Conservation (phyloP, 1,140 invertebrate genomes). For the Leguminivora glycinivorella region DNA sequence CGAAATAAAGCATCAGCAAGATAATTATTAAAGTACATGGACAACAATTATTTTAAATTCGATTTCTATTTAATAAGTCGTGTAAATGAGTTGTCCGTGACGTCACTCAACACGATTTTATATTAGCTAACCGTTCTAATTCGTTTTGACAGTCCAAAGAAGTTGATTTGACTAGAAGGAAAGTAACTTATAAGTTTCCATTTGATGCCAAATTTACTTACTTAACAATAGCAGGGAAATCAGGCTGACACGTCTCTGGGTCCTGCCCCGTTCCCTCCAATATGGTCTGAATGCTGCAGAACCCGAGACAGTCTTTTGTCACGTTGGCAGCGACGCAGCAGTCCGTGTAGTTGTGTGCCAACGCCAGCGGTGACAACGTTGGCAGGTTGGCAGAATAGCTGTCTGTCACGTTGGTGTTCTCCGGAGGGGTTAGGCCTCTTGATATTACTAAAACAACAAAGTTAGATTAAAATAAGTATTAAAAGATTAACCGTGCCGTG, state of each 20-base stretch:
- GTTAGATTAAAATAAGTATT: neutral
- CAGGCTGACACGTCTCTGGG: constrained; percentile 87
- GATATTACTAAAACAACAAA: constrained; percentile 77
- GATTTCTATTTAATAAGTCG: no score
- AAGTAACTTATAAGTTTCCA: no score
- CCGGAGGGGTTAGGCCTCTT: constrained; percentile 77
- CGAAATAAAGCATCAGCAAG: no score
- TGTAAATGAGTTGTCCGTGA: no score
- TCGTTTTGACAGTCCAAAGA: no score
- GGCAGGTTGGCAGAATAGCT: constrained; percentile 73
- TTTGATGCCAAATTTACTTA: constrained; percentile 45
- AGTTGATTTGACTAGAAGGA: no score
- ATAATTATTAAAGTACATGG: no score
- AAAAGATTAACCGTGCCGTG: no score
- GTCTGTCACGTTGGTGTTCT: constrained; percentile 69
- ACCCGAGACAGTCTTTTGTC: constrained; percentile 84
- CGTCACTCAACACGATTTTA: no score
- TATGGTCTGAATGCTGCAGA: constrained; percentile 90
- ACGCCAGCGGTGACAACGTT: constrained; percentile 65
- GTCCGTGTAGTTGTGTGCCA: constrained; percentile 86
- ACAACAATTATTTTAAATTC: no score
- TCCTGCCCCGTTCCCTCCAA: constrained; percentile 88
- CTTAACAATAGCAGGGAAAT: constrained; percentile 87
- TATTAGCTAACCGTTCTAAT: no score
- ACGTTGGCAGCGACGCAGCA: constrained; percentile 87